Base-by-base conservation (phyloP, 2,113 vertebrate genomes). In the Hemibates koningsi region DNA sequence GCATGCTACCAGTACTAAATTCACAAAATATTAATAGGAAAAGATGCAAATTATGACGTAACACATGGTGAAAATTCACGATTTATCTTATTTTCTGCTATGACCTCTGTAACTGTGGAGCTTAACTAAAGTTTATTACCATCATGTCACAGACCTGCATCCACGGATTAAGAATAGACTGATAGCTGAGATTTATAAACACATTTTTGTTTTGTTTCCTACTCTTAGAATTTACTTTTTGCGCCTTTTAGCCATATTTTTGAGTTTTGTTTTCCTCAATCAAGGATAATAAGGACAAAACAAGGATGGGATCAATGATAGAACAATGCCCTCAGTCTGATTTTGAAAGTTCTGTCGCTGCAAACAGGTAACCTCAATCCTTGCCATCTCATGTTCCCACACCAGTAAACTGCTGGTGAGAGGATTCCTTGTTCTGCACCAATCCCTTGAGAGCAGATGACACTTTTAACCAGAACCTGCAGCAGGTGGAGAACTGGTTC, bases 21-120 rank as follows among this genome's bases (percentile, higher is more conserved):
- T 38, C 6, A 0, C 9, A 66, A 38, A 66, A 21, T 66, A 66
- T 66, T 66, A n/a, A 7, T n/a, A 3, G 17, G 0, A 1, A 66
- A 11, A 38, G 61, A 38, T 1, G 32, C 32, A 38, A 66, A 21
- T 63, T 19, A 6, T 4, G 9, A 19, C 0, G 5, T 34, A 19
- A 63, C 14, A 61, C 3, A 19, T 17, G 14, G 16, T 61, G 6
- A 6, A 6, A 56, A 12, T 57, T 29, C 24, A 29, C 7, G 2
- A 56, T 24, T 56, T 56, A 56, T 56, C 54, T 56, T 13, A 32
- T 61, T 10, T 63, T 34, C 29, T 36, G 16, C 34, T 63, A 36
- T 19, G 0, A 63, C 29, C 29, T 68, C 11, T 68, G 11, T 41
- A 38, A 12, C 63, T 36, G 0, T 11, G 32, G 9, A 63, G 59